Conservation (phyloP, 1,140 invertebrate genomes). For the Neodiprion fabricii region DNA sequence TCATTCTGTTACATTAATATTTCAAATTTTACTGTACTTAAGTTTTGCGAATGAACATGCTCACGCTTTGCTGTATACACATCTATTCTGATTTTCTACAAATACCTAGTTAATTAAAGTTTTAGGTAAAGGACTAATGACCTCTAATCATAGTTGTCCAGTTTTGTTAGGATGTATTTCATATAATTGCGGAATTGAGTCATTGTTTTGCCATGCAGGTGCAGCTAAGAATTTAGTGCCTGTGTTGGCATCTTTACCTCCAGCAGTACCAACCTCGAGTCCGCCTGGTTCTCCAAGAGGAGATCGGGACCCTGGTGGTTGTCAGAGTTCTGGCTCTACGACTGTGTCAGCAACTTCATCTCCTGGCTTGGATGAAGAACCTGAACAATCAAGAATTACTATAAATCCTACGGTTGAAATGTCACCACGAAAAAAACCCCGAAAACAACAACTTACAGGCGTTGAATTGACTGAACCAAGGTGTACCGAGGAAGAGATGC, state of each 20-base stretch:
- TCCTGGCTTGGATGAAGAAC: constrained; percentile 71
- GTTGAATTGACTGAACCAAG: constrained; percentile 55
- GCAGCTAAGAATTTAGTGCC: constrained; percentile 67
- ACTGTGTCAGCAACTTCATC: constrained; percentile 81
- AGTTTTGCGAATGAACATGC: no score
- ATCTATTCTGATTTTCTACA: no score
- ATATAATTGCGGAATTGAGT: neutral
- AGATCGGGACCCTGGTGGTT: constrained; percentile 56
- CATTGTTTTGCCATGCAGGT: constrained; percentile 32
- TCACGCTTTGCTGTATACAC: no score
- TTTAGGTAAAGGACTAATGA: no score
- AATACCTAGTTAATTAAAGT: no score
- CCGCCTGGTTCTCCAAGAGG: constrained; percentile 61
- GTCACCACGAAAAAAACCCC: constrained; percentile 64
- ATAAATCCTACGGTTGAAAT: constrained; percentile 57
- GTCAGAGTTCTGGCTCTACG: constrained; percentile 72
- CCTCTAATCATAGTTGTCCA: neutral
- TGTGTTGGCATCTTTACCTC: constrained; percentile 63
- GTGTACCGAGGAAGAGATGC: constrained; percentile 73
- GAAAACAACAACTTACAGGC: constrained; percentile 57
- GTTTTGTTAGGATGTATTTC: constrained; percentile 9
- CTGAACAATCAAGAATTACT: constrained; percentile 58
- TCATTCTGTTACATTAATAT: constrained; percentile 27
- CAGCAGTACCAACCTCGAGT: constrained; percentile 58
- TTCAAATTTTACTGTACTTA: neutral